These are phyloP conservation scores for Plagiodera versicolora DNA, from an alignment of 2,888 invertebrate species.

Conservation along the genomic window DNA sequence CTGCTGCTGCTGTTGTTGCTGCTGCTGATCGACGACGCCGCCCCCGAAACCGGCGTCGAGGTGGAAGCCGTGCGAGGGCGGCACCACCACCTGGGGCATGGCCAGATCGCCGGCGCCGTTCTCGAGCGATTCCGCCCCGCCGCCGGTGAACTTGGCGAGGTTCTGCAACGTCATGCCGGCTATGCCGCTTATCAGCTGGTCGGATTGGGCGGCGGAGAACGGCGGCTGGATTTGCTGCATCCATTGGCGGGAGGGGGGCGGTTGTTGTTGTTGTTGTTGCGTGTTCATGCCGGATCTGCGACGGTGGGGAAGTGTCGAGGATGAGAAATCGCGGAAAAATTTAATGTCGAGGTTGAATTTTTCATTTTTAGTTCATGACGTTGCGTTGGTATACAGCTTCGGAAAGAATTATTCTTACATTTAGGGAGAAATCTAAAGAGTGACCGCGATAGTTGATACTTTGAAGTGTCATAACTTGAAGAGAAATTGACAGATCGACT, in stretches of 20 bases:
- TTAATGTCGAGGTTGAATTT: too few species aligned
- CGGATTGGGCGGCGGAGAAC: conserved; percentile 46
- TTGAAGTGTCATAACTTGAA: too few species aligned
- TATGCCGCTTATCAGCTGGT: conserved; percentile 50
- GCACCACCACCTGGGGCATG: conserved; percentile 38
- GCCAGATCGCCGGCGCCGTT: conserved; percentile 54
- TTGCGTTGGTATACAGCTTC: too few species aligned
- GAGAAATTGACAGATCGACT: too few species aligned
- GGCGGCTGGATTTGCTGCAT: conserved; percentile 48
- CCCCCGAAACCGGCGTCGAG: conserved; percentile 32
- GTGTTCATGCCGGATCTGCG: conserved; percentile 19
- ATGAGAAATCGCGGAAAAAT: too few species aligned
- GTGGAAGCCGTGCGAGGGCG: conserved; percentile 25
- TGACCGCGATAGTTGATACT: too few species aligned
- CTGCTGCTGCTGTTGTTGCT: too few species aligned
- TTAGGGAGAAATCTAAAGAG: too few species aligned
- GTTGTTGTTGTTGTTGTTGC: not conserved
- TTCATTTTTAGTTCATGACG: too few species aligned
- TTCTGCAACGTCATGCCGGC: conserved; percentile 52
- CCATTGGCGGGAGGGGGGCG: conserved; percentile 45
- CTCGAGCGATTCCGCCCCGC: conserved; percentile 47
- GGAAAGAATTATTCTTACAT: too few species aligned
- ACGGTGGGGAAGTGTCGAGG: conserved; percentile 12
- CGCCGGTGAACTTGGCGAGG: conserved; percentile 46
- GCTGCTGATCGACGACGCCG: too few species aligned